Base-by-base conservation (phyloP, 2,888 invertebrate species). In the Siphlonurus alternatus region DNA sequence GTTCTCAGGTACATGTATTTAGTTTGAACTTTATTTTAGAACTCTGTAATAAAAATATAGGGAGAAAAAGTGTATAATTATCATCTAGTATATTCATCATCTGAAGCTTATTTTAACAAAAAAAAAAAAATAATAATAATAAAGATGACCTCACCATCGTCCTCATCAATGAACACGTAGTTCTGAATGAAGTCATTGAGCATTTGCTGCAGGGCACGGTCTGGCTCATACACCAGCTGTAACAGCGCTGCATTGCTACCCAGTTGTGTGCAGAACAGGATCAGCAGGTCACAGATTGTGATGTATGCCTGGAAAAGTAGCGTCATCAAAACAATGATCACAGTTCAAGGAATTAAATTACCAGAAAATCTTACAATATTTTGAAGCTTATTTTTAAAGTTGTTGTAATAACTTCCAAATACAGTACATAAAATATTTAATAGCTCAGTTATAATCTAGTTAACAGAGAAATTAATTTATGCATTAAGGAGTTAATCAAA, bases 221-320 rank as follows among this genome's bases (percentile, higher is more conserved):
- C 92, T 0, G 95, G 88, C 73, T 88, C 87, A 73, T 87, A 88
- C 66, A 90, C 85, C 63, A 97, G 79, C 67, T 81, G 74, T 56
- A 72, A 70, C 25, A 79, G 67, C 2, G 70, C 69, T 2, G 71
- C 70, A 61, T 74, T 71, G 66, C 76, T 72, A 15, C 73, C 75
- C 69, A 95, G 76, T 72, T 93, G 90, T 75, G 89, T 89, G 71
- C 93, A 92, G 80, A 97, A 98, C 70, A 94, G 84, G 19, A 99
- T 87, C 70, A 98, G 80, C 70, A 95, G 79, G 79, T 99, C 99
- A 77, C 98, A 98, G 63, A 98, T 84, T n/a, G 91, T 89, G 66
- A 91, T 86, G 77, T 93, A 99, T 0, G 97, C 93, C 86, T 89
- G 75, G 54, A 70, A 70, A 65, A 63, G 15, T 53, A 1, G 23